A percentile compares a stretch with the other conserved stretches of the same genome.
These are phyloP conservation scores for Anticlea derivata DNA, from an alignment of 2,888 invertebrate species.

Conservation along the genomic window DNA sequence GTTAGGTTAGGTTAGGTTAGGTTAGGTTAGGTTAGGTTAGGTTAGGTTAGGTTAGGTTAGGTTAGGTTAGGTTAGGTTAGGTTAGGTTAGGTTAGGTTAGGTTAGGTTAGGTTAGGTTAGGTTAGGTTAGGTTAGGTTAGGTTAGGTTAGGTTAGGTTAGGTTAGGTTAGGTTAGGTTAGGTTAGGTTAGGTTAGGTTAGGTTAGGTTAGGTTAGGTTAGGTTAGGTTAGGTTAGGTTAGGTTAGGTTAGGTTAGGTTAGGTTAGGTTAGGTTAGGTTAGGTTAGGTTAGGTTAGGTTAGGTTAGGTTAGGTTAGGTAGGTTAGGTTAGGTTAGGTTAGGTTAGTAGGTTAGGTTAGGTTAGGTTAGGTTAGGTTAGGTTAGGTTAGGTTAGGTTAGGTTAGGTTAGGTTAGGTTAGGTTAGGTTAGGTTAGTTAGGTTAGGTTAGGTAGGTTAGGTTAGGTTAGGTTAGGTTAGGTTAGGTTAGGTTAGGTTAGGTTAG, in stretches of 20 bases:
- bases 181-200: conserved; percentile 17
- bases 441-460: no score
- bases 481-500: neutral
- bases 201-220: conserved; percentile 17
- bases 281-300: conserved; percentile 20
- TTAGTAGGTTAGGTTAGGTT: conserved; percentile 17
- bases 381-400: conserved; percentile 22
- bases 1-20: conserved; percentile 15
- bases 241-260: conserved; percentile 16
- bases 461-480: conserved; percentile 23
- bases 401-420: conserved; percentile 26
- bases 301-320: conserved; percentile 16
- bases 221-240: conserved; percentile 13
- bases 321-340: no score
- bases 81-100: conserved; percentile 17
- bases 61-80: conserved; percentile 17
- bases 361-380: conserved; percentile 6
- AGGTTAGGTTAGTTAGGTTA: conserved; percentile 20
- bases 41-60: conserved; percentile 13
- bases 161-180: conserved; percentile 16
- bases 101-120: conserved; percentile 17
- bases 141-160: conserved; percentile 17
- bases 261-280: conserved; percentile 15
- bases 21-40: conserved; percentile 14
- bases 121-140: conserved; percentile 17